Conservation (phyloP, 2,113 vertebrate species). For the Indri indri region DNA sequence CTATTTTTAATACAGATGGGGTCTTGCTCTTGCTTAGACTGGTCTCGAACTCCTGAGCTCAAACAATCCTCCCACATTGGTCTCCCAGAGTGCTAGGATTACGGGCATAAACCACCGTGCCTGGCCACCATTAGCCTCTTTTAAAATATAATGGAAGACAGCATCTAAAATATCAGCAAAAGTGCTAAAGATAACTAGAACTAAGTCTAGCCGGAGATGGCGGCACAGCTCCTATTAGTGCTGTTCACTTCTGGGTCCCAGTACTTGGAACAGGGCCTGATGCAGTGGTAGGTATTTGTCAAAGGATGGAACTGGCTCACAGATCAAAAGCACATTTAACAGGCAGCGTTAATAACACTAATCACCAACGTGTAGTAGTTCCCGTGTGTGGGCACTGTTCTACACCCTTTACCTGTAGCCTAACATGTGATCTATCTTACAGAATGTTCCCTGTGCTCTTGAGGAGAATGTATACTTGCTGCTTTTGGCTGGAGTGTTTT, state of each 20-base stretch:
- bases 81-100: no score
- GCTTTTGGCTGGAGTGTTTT: not conserved
- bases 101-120: no score
- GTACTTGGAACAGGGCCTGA: not conserved
- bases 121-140: no score
- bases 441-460: not conserved
- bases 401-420: not conserved
- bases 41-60: no score
- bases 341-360: not conserved
- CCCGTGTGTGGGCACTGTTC: not conserved
- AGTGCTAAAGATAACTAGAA: not conserved
- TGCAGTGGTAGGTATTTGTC: not conserved
- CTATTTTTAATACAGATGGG: no score
- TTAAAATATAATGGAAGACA: not conserved
- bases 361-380: fast-evolving
- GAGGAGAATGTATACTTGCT: not conserved
- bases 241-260: not conserved
- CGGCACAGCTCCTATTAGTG: not conserved
- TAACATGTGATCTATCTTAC: fast-evolving
- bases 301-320: not conserved
- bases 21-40: no score
- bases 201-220: not conserved
- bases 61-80: no score
- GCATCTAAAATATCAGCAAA: not conserved
- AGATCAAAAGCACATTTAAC: not conserved